Conservation (phyloP, 2,113 vertebrate species). For the Ciconia maguari region DNA sequence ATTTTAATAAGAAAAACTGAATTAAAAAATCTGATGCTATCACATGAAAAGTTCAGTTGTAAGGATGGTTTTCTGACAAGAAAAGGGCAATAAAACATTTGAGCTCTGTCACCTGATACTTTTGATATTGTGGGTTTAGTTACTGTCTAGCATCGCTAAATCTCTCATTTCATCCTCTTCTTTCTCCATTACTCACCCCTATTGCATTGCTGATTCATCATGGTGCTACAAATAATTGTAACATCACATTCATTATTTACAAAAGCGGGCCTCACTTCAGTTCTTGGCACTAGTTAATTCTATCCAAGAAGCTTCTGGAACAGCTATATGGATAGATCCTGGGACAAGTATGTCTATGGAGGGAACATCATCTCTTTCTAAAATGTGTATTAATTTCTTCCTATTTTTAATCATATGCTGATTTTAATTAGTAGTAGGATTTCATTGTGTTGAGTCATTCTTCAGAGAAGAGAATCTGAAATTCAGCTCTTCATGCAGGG, state of each 20-base stretch:
- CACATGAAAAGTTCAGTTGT: background rate
- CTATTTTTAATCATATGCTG: constrained; percentile 28
- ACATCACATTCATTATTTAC: background rate
- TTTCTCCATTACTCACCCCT: background rate
- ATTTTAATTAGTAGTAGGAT: constrained; percentile 63
- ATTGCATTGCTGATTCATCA: background rate
- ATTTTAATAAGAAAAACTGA: background rate
- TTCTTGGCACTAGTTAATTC: background rate
- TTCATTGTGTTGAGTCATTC: constrained; percentile 30
- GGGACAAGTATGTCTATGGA: background rate
- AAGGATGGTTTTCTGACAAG: background rate
- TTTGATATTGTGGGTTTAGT: background rate
- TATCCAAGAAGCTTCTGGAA: background rate
- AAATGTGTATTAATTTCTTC: constrained; percentile 35
- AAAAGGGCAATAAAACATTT: background rate
- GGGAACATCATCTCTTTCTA: background rate
- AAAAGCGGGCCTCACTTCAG: background rate
- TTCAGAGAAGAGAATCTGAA: constrained; percentile 35
- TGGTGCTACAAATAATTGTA: background rate
- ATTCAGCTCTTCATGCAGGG: constrained; percentile 13
- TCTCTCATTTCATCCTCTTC: background rate
- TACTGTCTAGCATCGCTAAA: background rate
- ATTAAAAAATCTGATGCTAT: background rate
- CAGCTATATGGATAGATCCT: background rate
- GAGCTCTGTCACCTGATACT: background rate